Percentiles rank a stretch among this genome's conserved stretches.
Evolutionary conservation across 2,113 vertebrate genomes (phyloP).

Genomic region (Girardinichthys multiradiatus): DNA sequence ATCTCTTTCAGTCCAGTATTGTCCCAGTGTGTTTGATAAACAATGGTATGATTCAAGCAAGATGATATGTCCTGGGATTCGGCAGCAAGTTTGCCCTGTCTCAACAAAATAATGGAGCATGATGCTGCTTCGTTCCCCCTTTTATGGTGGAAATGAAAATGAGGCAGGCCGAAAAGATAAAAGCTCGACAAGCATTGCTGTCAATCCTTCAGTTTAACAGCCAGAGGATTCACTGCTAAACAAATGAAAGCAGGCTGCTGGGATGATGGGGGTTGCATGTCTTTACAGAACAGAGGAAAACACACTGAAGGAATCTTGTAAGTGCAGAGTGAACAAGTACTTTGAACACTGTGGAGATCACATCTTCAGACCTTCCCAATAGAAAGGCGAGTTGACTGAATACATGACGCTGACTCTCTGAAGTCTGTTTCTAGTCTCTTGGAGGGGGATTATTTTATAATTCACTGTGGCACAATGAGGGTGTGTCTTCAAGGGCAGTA

Average conservation of each 20-base stretch:
- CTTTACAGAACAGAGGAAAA: neutral
- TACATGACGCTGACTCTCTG: constrained; percentile 15
- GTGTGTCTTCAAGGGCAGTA: constrained; percentile 44
- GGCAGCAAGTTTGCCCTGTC: constrained; percentile 41
- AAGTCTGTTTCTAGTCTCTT: constrained; percentile 39
- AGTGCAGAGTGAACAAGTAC: constrained; percentile 32
- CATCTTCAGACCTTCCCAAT: constrained; percentile 25
- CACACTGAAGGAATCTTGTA: constrained; percentile 6
- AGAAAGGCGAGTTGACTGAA: constrained; percentile 38
- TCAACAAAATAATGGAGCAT: constrained; percentile 55
- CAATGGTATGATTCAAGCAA: constrained; percentile 60
- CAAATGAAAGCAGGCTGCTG: constrained; percentile 72
- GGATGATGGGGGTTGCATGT: constrained; percentile 50
- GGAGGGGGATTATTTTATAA: constrained; percentile 31
- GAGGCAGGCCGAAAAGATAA: constrained; percentile 78
- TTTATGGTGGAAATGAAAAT: constrained; percentile 72
- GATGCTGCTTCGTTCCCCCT: constrained; percentile 49
- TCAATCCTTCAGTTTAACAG: constrained; percentile 79
- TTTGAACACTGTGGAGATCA: constrained; percentile 19
- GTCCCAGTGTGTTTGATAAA: constrained; percentile 66
- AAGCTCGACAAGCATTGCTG: constrained; percentile 71
- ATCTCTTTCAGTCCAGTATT: constrained; percentile 71
- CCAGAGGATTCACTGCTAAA: constrained; percentile 69
- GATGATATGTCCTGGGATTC: constrained; percentile 68
- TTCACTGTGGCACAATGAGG: constrained; percentile 31